Percentiles rank a stretch among this genome's conserved stretches.
Evolutionary conservation across 1,140 invertebrate species (phyloP).

Genomic region (Neoseiulus cucumeris): DNA sequence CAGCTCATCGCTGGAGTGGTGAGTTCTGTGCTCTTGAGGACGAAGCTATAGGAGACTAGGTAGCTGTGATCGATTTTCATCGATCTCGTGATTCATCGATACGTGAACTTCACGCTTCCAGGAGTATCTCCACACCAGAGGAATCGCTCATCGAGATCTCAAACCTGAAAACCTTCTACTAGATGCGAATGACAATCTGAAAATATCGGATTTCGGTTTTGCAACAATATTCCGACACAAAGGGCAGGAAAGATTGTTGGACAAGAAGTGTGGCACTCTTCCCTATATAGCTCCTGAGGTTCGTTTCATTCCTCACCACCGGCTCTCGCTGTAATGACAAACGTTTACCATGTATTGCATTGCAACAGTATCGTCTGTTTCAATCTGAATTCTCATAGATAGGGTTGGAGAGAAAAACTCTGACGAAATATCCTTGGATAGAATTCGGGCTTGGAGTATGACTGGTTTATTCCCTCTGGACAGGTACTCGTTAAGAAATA

Average conservation of each 20-base stretch:
- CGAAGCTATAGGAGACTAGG: background rate
- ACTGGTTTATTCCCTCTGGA: no score
- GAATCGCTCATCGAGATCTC: slow-evolving; percentile 69
- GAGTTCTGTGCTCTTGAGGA: slow-evolving; percentile 20
- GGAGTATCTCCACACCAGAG: slow-evolving; percentile 55
- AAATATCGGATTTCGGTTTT: slow-evolving; percentile 92
- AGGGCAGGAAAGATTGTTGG: slow-evolving; percentile 49
- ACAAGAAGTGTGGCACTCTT: slow-evolving; percentile 72
- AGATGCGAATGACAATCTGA: slow-evolving; percentile 64
- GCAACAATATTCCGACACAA: slow-evolving; percentile 52
- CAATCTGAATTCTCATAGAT: no score
- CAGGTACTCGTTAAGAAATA: slow-evolving; percentile 40
- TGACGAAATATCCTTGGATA: no score
- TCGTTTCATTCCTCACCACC: no score
- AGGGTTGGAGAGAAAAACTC: no score
- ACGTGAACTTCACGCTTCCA: background rate
- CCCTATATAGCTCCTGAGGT: slow-evolving; percentile 96
- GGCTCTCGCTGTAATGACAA: no score
- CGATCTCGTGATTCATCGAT: background rate
- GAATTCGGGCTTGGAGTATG: no score
- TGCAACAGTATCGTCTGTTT: no score
- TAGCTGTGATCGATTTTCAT: slow-evolving; percentile 1
- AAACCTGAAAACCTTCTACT: slow-evolving; percentile 90
- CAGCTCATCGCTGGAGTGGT: slow-evolving; percentile 61
- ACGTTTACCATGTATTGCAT: no score